Conservation (phyloP, 2,113 vertebrate species). For the Tragulus kanchil region DNA sequence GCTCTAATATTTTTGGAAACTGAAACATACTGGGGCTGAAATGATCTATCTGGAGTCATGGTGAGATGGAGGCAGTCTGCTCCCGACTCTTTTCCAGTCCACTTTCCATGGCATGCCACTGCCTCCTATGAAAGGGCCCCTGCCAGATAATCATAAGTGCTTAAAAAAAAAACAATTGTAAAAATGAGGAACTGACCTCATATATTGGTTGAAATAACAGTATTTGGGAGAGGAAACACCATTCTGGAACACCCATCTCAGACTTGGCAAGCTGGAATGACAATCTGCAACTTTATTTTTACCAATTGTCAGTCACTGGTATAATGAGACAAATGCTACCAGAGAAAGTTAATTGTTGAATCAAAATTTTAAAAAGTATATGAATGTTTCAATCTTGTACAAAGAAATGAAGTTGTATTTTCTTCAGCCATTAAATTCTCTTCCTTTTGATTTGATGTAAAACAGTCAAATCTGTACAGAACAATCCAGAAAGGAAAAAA, state of each 20-base stretch:
- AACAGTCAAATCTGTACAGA: neutral
- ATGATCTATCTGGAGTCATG: neutral
- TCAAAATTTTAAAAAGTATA: neutral
- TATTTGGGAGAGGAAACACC: slow-evolving; percentile 38
- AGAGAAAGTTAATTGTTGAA: slow-evolving; percentile 24
- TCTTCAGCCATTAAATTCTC: neutral
- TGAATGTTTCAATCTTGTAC: neutral
- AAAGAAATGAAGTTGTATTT: neutral
- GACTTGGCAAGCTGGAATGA: slow-evolving; percentile 56
- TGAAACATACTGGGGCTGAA: neutral
- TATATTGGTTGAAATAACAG: slow-evolving; percentile 28
- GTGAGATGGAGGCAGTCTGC: neutral
- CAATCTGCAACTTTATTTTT: slow-evolving; percentile 61
- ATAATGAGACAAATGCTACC: slow-evolving; percentile 21
- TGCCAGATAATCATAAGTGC: neutral
- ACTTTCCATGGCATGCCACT: neutral
- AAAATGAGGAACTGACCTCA: slow-evolving; percentile 35
- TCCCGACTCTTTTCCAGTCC: neutral
- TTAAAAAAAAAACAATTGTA: neutral
- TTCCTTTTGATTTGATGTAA: neutral
- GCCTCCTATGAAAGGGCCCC: neutral
- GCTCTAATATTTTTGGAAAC: slow-evolving; percentile 7
- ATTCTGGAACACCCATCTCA: slow-evolving; percentile 36
- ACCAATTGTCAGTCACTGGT: slow-evolving; percentile 22
- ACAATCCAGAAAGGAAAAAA: neutral